Evolutionary conservation across 2,888 invertebrate species (phyloP).

Genomic region (Dusona sp.): DNA sequence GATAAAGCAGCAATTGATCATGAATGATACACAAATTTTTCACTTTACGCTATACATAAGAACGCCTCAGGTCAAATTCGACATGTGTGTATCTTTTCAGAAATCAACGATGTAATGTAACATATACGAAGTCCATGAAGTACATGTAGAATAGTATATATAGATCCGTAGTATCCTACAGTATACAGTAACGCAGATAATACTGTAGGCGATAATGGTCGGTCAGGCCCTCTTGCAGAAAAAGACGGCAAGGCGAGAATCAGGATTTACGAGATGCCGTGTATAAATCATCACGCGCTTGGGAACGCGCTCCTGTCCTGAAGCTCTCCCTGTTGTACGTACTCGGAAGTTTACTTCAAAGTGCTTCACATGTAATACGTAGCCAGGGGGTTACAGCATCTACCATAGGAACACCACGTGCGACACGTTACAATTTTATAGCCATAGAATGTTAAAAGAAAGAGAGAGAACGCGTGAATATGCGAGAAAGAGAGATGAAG

Average conservation of each 20-base stretch:
- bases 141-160: conserved; percentile 25
- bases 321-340: conserved; percentile 19
- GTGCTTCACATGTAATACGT: conserved; percentile 39
- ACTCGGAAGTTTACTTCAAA: conserved; percentile 8
- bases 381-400: conserved; percentile 51
- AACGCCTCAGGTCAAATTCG: conserved; percentile 9
- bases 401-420: conserved; percentile 61
- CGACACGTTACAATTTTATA: conserved; percentile 64
- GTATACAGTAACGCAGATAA: conserved; percentile 28
- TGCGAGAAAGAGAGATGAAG: not conserved
- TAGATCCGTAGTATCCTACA: not conserved
- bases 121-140: not conserved
- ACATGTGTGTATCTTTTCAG: conserved; percentile 9
- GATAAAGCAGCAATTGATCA: conserved; percentile 18
- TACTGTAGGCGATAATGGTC: conserved; percentile 58
- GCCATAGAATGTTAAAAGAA: conserved; percentile 11
- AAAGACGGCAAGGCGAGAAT: conserved; percentile 46
- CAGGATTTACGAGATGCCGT: conserved; percentile 66
- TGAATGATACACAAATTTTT: conserved; percentile 35
- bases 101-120: conserved; percentile 33
- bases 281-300: conserved; percentile 67
- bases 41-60: conserved; percentile 16
- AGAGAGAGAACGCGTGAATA: not conserved
- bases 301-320: conserved; percentile 59
- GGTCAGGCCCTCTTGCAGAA: conserved; percentile 26